Base-by-base conservation (phyloP, 2,888 invertebrate species). In the Diloba caeruleocephala region DNA sequence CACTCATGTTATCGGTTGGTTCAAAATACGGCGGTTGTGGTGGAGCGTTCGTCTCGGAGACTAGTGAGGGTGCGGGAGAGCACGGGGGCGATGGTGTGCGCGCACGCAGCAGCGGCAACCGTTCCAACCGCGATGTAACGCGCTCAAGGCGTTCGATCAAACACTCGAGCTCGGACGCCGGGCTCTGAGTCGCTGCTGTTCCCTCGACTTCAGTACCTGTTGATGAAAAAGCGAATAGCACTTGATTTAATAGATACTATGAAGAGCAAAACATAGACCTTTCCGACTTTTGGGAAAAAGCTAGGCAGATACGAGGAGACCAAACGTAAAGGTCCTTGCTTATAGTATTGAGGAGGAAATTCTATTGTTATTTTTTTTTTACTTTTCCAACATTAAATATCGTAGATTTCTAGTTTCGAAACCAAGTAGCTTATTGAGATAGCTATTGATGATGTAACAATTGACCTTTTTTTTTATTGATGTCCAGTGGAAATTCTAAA, bases 121-220 rank as follows among this genome's bases (percentile, higher is more conserved):
- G 93, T 90, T 96, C 97, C 72, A 97, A 90, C 54, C 96, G 95
- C 69, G 94, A 94, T 8, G 97, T 96, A 56, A 97, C 96, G 69
- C 94, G 95, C 89, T 97, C 97, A 78, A 97, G 85, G 36, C 97
- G 96, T 76, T 94, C 95, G 69, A 96, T 95, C 79, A 97, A 88
- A 60, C 94, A 94, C 81, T 96, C 96, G 68, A 97, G 92, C 79
- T 96, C 95, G 46, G 90, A 92, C 28, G 94, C 92, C 57, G 94
- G 92, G 63, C 85, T 87, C 50, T 80, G 79, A 32, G 71, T 74
- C 46, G 89, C 86, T 55, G 89, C 87, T 71, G 88, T 82, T 41
- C 89, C 78, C 60, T 94, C 94, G 54, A 83, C 83, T 81, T 95
- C 94, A 72, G 84, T 88, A 66, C 93, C 94, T 94, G 78, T 25